These are phyloP conservation scores for Hozukius guyotensis DNA, from an alignment of 2,797 vertebrate species.

Conservation along the genomic window DNA sequence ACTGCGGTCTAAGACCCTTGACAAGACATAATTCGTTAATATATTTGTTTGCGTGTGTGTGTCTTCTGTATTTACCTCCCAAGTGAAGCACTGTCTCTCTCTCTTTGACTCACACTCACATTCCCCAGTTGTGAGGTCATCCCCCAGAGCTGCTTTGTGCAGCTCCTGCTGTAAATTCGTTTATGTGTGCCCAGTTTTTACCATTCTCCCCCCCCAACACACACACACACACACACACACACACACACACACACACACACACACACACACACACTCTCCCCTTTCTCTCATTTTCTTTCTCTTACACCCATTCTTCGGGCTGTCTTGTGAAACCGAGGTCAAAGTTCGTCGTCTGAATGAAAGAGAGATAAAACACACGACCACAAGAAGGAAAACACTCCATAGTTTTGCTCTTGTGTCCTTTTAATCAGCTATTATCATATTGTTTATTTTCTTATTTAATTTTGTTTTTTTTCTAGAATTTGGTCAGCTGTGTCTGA, in stretches of 20 bases:
- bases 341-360: constrained; percentile 34
- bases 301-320: not conserved
- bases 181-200: constrained; percentile 65
- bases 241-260: not conserved
- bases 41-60: constrained; percentile 27
- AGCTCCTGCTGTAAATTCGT: constrained; percentile 75
- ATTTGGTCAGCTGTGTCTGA: not conserved
- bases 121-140: constrained; percentile 77
- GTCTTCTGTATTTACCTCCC: constrained; percentile 34
- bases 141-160: constrained; percentile 68
- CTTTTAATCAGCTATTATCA: not conserved
- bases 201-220: not conserved
- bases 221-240: not conserved
- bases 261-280: not conserved
- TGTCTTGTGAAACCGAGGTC: constrained; percentile 47
- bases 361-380: not conserved
- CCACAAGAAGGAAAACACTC: constrained; percentile 4
- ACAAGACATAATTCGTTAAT: constrained; percentile 1
- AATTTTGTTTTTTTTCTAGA: not conserved
- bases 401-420: not conserved
- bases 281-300: constrained; percentile 18
- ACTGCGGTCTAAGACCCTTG: not conserved
- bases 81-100: constrained; percentile 12
- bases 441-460: not conserved
- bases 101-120: constrained; percentile 40